These are phyloP conservation scores for Drosophila auraria DNA, from an alignment of 1,140 invertebrate species.

Conservation along the genomic window DNA sequence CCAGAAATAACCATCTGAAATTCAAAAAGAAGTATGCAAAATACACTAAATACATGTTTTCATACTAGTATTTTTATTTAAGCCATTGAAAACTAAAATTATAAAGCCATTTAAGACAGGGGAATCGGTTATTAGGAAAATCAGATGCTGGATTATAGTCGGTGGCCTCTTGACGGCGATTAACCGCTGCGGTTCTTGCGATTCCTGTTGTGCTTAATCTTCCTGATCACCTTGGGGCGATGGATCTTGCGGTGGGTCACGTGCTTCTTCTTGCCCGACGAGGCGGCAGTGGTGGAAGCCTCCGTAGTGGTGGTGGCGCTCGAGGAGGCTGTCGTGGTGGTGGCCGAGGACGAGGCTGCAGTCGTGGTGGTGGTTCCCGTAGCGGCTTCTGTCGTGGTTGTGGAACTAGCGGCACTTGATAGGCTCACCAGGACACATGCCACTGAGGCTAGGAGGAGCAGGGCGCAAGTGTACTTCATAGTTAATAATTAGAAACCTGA, in stretches of 20 bases:
- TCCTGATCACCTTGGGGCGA: not conserved
- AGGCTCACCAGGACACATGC: constrained; percentile 18
- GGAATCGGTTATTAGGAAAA: not conserved
- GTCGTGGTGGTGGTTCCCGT: not conserved
- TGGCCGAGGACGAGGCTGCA: constrained; percentile 8
- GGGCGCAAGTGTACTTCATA: constrained; percentile 4
- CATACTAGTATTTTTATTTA: constrained; percentile 2
- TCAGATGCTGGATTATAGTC: not conserved
- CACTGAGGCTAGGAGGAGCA: constrained; percentile 19
- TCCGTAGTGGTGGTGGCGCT: constrained; percentile 16
- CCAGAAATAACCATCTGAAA: not conserved
- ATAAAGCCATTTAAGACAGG: not conserved
- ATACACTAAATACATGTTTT: not conserved
- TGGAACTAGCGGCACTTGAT: constrained; percentile 3
- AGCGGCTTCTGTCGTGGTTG: constrained; percentile 5
- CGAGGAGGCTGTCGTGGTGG: not conserved
- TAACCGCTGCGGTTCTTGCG: constrained; percentile 10
- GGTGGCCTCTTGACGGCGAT: no score
- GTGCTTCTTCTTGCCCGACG: not conserved
- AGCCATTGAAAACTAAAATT: constrained; percentile 13
- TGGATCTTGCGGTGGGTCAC: not conserved
- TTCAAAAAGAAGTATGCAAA: not conserved
- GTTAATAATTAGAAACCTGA: not conserved
- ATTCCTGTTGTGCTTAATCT: not conserved
- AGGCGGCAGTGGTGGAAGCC: constrained; percentile 2